Evolutionary conservation across 2,888 invertebrate genomes (phyloP).

Genomic region (Smittia aterrima): DNA sequence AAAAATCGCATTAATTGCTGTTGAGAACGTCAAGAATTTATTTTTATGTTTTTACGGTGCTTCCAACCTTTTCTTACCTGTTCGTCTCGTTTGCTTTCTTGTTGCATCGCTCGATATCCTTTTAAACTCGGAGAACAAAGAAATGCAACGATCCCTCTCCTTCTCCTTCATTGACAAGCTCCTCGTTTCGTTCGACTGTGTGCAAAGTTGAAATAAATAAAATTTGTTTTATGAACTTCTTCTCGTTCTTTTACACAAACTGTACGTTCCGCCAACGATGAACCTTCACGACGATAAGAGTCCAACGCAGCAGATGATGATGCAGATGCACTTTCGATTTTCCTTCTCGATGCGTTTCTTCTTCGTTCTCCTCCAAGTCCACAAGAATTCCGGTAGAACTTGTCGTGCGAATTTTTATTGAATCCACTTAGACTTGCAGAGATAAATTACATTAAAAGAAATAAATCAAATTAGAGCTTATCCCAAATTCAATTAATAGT

Average conservation of each 20-base stretch:
- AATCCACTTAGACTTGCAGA: background rate
- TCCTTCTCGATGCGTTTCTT: background rate
- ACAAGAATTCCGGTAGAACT: background rate
- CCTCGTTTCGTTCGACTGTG: background rate
- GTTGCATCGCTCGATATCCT: background rate
- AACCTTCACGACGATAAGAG: too few relatives aligned
- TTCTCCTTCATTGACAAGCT: background rate
- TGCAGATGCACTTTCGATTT: too few relatives aligned
- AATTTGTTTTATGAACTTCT: slow-evolving; percentile 3
- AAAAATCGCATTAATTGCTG: background rate
- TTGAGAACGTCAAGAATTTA: background rate
- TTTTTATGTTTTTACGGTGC: background rate
- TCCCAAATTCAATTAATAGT: background rate
- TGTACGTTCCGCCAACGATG: background rate
- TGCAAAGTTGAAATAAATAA: slow-evolving; percentile 9
- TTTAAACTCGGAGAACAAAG: background rate
- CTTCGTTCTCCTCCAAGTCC: background rate
- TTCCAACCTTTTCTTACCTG: background rate
- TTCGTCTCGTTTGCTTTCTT: too few relatives aligned
- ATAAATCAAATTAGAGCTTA: slow-evolving; percentile 8
- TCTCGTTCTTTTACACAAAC: background rate
- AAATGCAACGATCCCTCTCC: background rate
- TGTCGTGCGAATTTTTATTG: background rate
- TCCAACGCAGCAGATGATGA: too few relatives aligned
- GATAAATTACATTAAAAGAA: background rate